Evolutionary conservation across 1,140 invertebrate species (phyloP).

Genomic region (Colletes latitarsis): DNA sequence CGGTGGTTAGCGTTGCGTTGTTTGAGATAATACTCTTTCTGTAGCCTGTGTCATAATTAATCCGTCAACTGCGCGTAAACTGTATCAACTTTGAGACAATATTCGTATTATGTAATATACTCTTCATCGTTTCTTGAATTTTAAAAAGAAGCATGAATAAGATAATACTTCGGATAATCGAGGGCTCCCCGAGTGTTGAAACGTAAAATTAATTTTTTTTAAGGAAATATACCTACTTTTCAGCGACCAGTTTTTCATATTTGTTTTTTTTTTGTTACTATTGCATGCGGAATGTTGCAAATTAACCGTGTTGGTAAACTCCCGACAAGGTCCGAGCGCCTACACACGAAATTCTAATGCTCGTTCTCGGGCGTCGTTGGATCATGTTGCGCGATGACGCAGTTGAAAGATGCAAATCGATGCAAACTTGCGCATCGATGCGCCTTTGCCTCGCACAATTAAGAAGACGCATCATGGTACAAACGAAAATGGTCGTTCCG

Average conservation of each 20-base stretch:
- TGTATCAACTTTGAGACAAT: no score
- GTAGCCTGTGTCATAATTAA: not conserved
- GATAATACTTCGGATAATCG: no score
- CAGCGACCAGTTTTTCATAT: not conserved
- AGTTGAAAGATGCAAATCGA: conserved; percentile 57
- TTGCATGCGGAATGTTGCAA: not conserved
- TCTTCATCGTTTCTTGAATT: no score
- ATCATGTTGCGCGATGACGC: conserved; percentile 51
- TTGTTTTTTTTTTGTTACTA: not conserved
- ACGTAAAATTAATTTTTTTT: no score
- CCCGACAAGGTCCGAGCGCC: conserved; percentile 46
- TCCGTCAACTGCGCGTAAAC: no score
- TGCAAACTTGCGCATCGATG: conserved; percentile 12
- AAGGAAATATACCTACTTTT: no score
- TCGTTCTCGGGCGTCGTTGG: conserved; percentile 38
- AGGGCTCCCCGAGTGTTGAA: no score
- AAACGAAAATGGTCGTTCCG: conserved; percentile 52
- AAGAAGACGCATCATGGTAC: conserved; percentile 35
- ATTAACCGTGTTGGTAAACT: not conserved
- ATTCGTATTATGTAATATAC: no score
- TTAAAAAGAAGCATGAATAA: not conserved
- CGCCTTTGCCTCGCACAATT: conserved; percentile 38
- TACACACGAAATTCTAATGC: conserved; percentile 64
- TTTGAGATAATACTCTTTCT: not conserved
- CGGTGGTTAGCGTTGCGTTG: not conserved